Base-by-base conservation (phyloP, 1,140 invertebrate species). In the Lysiphlebus fabarum region DNA sequence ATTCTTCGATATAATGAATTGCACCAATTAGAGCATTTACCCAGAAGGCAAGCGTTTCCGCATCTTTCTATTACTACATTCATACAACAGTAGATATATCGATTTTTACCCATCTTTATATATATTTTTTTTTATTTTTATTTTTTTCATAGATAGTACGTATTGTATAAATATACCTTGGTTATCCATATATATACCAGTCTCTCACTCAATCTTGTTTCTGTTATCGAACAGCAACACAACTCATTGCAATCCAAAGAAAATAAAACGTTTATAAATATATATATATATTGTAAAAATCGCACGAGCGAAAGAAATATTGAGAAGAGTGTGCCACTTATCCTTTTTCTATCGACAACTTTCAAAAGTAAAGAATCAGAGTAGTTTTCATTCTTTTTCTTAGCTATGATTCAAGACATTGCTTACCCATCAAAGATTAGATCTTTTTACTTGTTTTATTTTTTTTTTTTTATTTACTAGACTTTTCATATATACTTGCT, bases 241-340 rank as follows among this genome's bases (percentile, higher is more conserved):
- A 12, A 49, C 47, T 12, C 10, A 51, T 9, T 12, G 49, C 9
- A 7, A 7, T 8, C 6, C 34, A 51, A 5, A 51, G 49, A 51
- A n/a, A n/a, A 26, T 26, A 26, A 26, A 26, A 26, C 17, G 17
- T 1, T 26, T 26, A 26, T 26, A 26, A 4, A 2, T 26, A 4
- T 4, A 4, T 26, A 4, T 26, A 1, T 26, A 26, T 26, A 26
- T 4, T 26, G 17, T n/a, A n/a, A n/a, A 51, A 51, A 51, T 33
- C 33, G 47, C 33, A 34, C 14, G 47, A 49, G 47, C 36, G 34
- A n/a, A 51, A 38, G 49, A 51, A 51, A 51, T 51, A 51, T 38
- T 14, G 6, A n/a, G 5, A 26, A 34, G 49, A 51, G 36, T 51
- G 49, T 51, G 34, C 49, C 49, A 51, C 49, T 51, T 51, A 51